Evolutionary conservation across 37 sponge, comb jelly and placozoan species (phyloP).

Genomic region (Theonella swinhoei): DNA sequence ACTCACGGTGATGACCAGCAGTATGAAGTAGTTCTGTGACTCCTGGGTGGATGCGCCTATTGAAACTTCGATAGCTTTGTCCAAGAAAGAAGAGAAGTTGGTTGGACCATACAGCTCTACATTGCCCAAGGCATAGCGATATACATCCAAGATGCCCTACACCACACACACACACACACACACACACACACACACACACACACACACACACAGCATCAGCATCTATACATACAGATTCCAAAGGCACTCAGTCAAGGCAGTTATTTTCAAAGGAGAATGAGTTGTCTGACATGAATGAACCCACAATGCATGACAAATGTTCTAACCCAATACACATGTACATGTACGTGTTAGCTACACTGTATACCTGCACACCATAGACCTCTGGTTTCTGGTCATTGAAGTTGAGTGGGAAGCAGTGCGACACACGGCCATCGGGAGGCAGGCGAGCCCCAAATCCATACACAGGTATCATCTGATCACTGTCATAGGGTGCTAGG

Average conservation of each 20-base stretch:
- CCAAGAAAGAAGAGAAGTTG: conserved; percentile 78
- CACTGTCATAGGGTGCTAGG: conserved; percentile 85
- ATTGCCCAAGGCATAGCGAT: conserved; percentile 66
- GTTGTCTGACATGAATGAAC: too few species aligned
- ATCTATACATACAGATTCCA: too few species aligned
- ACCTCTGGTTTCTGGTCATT: conserved; percentile 73
- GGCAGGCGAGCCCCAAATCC: conserved; percentile 88
- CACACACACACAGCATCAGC: too few species aligned
- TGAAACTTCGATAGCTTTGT: conserved; percentile 56
- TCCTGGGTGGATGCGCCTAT: conserved; percentile 41
- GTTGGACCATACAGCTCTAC: conserved; percentile 84
- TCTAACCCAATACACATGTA: not conserved
- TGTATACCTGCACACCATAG: conserved; percentile 70
- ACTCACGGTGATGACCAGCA: conserved; percentile 86
- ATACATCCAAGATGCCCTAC: conserved; percentile 85
- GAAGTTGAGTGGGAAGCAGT: conserved; percentile 87
- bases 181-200: too few species aligned
- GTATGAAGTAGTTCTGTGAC: conserved; percentile 70
- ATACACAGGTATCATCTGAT: conserved; percentile 81
- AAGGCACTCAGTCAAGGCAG: too few species aligned
- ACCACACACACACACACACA: too few species aligned
- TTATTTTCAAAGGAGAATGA: too few species aligned
- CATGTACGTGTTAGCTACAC: not conserved
- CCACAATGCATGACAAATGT: too few species aligned
- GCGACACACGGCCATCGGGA: conserved; percentile 71